phyloP scores from a whole-genome alignment of 2,797 vertebrate genomes.

The Onychomys leucogaster region DNA sequence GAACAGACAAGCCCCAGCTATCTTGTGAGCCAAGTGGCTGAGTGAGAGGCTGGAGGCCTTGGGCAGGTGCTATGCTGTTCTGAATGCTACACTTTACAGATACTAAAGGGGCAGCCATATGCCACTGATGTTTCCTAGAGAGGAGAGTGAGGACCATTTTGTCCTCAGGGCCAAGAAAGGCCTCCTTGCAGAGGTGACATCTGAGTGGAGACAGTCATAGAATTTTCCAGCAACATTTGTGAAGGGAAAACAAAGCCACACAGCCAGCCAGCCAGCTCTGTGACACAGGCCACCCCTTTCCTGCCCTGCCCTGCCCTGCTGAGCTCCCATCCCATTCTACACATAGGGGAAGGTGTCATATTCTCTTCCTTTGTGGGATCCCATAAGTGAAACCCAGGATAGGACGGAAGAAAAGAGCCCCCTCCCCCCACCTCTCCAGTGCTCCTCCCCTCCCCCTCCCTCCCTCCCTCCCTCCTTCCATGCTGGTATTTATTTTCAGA shows the following conservation, averaged over 20 bases:
- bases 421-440: not conserved
- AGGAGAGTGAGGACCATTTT: not conserved
- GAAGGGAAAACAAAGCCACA: not conserved
- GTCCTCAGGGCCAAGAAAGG: not conserved
- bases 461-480: no score
- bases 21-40: not conserved
- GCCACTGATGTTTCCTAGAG: no score
- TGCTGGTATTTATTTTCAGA: conserved; percentile 58
- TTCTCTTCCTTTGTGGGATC: not conserved
- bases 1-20: rapidly evolving
- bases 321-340: no score
- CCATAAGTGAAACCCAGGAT: not conserved
- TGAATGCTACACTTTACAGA: not conserved
- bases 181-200: not conserved
- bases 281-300: not conserved
- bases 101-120: not conserved
- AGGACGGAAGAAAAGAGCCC: not conserved
- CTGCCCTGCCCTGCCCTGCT: not conserved
- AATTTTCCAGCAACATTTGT: not conserved
- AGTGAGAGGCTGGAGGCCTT: not conserved
- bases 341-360: rapidly evolving
- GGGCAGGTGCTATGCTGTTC: not conserved
- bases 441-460: not conserved
- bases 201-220: not conserved
- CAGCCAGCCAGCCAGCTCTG: no score